Evolutionary conservation across 1,140 invertebrate species (phyloP), one percentile per base, ranked within the genome.

Genomic region (Drosophila willistoni): DNA sequence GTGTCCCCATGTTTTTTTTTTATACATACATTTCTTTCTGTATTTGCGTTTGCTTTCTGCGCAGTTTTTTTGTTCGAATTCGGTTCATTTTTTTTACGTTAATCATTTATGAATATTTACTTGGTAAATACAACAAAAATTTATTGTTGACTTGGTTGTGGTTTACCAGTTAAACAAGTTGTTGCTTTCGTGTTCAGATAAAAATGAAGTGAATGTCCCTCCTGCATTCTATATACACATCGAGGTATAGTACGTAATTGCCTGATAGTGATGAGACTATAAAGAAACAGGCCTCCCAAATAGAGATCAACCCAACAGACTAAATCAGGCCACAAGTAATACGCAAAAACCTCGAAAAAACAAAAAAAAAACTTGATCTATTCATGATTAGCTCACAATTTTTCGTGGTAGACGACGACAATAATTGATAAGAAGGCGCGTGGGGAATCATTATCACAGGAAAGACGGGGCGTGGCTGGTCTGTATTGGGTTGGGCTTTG

Each of bases 91-190:
- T 69, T 68, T 75, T 41, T 57, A 67, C 54, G 66, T 84, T 85
- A 75, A 86, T 81, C 65, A 81, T 69, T 65, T 64, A 39, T 64
- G 60, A 75, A 67, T 79, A 69, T 83, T 79, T 69, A 62, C 68
- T 77, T 54, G 65, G 42, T 57, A 60, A 81, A 76, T 71, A 29
- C 29, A 29, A 29, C 29, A 81, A 61, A 54, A 64, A 41, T 41
- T 55, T 51, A 22, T 68, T 64, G 33, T 68, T 64, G 62, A 65
- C 64, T 81, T 87, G 73, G 64, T 76, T 82, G 83, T 54, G 55
- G 41, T 57, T 41, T 41, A 77, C 59, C 57, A 61, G 63, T 25
- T 44, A 54, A 65, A 54, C 63, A 39, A 56, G 14, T 29, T 39
- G 36, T 60, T 17, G 10, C 54, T 25, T 71, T 67, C 39, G 36